A percentile compares a stretch with the other conserved stretches of the same genome.
Conservation (phyloP, 2,113 vertebrate species). For the Leuciscus idus region DNA sequence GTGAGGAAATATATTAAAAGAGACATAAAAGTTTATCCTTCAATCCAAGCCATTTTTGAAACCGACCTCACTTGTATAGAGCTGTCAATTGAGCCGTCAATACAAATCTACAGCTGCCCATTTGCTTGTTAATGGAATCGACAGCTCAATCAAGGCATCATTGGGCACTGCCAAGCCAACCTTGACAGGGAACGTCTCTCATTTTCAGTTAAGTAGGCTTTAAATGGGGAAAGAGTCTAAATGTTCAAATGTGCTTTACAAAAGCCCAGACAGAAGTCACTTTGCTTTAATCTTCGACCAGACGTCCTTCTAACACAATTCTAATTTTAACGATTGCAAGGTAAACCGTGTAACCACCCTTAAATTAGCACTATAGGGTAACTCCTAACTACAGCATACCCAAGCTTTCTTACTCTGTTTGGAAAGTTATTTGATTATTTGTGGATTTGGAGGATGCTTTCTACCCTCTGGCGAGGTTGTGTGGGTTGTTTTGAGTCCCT, state of each 20-base stretch:
- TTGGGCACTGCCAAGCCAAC: constrained; percentile 31
- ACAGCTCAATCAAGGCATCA: constrained; percentile 48
- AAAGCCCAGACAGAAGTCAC: constrained; percentile 6
- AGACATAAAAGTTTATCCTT: not conserved
- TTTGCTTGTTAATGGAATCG: constrained; percentile 53
- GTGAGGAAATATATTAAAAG: not conserved
- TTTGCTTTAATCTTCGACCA: constrained; percentile 7
- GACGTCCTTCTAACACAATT: constrained; percentile 33
- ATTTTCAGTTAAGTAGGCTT: constrained; percentile 27
- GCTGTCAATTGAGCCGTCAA: constrained; percentile 9
- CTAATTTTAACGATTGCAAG: not conserved
- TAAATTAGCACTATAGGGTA: not conserved
- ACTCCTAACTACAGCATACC: not conserved
- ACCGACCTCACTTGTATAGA: not conserved
- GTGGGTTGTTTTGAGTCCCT: constrained; percentile 43
- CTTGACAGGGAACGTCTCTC: constrained; percentile 33
- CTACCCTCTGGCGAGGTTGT: constrained; percentile 1
- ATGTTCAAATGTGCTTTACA: constrained; percentile 22
- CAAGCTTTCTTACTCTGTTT: not conserved
- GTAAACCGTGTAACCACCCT: not conserved
- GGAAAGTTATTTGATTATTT: constrained; percentile 37
- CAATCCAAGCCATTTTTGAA: not conserved
- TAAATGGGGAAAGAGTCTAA: constrained; percentile 12
- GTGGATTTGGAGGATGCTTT: constrained; percentile 18
- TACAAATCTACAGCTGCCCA: constrained; percentile 24